Evolutionary conservation across 37 sponge, comb jelly and placozoan species (phyloP), one percentile per base, ranked within the genome.

Genomic region (Eunapius fragilis): DNA sequence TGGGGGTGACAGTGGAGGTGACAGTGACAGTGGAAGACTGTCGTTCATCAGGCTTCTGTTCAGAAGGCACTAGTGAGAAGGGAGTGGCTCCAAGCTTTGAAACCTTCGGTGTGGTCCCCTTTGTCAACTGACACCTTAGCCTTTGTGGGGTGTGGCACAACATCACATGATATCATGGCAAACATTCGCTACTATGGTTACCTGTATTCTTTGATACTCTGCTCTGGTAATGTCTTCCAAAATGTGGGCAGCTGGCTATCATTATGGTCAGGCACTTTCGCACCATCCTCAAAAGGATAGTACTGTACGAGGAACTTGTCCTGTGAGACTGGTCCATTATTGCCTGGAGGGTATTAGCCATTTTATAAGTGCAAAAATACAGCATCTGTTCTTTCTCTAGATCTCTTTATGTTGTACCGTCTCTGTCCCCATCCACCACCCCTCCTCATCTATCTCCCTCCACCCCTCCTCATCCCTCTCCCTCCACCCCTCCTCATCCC

Each of bases 241-340:
- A 79, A 84, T 25, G 80, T 6, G 13, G 70, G 26, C 49, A 91
- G 75, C 26, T 79, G 45, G 30, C 17, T 48, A 17, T 58, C 58
- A 32, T 72, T 32, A 37, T 14, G 67, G 45, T 69, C 49, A 10
- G 91, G 87, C 2, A 82, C 37, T 3, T 25, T 70, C 24, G 38
- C 70, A 2, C 33, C 33, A 13, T 49, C 32, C 7, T 37, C 68
- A 70, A 93, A 79, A 19, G 82, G 69, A 84, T 77, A 91, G 0
- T 86, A 77, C 47, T 94, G 95, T 4, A 94, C 85, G 23, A 94
- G 87, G 48, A 94, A 94, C 74, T 91, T 94, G 80, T 94, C 95
- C 79, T 88, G 81, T 10, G 84, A 72, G 23, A 90, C 75, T 27
- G 84, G 75, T 27, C 47, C 36, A 25, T 7, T 27, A 6, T 76